These are phyloP conservation scores for Rhynchonycteris naso DNA, from an alignment of 2,797 vertebrate genomes.

Conservation along the genomic window DNA sequence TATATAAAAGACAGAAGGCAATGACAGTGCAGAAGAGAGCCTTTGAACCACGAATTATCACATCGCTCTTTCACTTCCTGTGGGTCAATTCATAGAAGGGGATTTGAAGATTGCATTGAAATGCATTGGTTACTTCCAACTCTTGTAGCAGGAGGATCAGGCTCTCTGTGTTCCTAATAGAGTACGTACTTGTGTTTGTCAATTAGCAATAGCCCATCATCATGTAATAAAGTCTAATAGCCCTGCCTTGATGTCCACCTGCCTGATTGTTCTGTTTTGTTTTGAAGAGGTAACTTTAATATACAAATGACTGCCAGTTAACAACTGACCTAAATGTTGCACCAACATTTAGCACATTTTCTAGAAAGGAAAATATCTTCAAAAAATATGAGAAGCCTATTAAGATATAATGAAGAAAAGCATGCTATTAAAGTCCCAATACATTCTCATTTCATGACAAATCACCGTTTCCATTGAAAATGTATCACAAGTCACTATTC, in stretches of 20 bases:
- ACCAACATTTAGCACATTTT: constrained; percentile 60
- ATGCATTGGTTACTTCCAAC: background rate
- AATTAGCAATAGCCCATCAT: constrained; percentile 30
- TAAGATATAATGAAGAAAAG: background rate
- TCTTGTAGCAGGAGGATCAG: background rate
- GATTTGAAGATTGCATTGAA: background rate
- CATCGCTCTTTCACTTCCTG: background rate
- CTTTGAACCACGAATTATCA: background rate
- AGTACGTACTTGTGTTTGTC: constrained; percentile 46
- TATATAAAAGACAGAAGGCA: background rate
- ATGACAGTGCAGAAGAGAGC: background rate
- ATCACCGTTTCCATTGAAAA: background rate
- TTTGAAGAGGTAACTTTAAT: constrained; percentile 74
- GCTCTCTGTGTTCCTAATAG: background rate
- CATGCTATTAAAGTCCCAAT: background rate
- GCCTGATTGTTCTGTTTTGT: constrained; percentile 28
- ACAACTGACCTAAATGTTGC: constrained; percentile 57
- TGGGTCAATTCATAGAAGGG: background rate
- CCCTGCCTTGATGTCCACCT: background rate
- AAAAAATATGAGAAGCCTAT: background rate
- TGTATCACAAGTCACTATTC: background rate
- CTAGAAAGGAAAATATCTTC: background rate
- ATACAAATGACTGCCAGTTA: constrained; percentile 52
- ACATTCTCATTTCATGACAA: background rate
- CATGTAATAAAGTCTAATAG: background rate